phyloP scores from a whole-genome alignment of 2,797 vertebrate species.

The Lepilemur ruficaudatus region DNA sequence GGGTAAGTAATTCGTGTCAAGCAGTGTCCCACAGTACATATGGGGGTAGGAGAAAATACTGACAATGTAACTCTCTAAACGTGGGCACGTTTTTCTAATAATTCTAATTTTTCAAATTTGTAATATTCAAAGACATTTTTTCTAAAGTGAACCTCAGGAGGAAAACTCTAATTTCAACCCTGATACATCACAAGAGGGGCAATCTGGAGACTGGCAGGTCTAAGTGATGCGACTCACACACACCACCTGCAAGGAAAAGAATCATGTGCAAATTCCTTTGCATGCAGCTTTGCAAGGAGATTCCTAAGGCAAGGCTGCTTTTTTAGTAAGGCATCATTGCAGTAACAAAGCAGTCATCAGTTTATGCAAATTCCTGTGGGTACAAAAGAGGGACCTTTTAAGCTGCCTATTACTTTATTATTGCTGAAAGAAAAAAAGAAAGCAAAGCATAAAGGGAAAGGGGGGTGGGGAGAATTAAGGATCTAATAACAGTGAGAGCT shows the following conservation, averaged over 20 bases:
- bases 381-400: conserved; percentile 35
- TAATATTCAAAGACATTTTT: neutral
- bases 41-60: neutral
- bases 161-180: neutral
- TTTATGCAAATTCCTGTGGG: conserved; percentile 69
- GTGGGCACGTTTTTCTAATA: neutral
- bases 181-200: neutral
- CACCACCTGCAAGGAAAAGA: neutral
- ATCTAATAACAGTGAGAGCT: conserved; percentile 74
- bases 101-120: neutral
- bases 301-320: conserved; percentile 11
- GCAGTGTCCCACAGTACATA: neutral
- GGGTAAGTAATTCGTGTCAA: neutral
- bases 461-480: conserved; percentile 65
- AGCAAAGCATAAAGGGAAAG: conserved; percentile 6
- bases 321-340: conserved; percentile 60
- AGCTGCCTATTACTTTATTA: conserved; percentile 73
- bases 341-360: conserved; percentile 41
- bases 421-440: conserved; percentile 67
- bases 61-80: neutral
- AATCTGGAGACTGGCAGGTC: neutral
- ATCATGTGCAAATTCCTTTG: conserved; percentile 50
- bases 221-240: no score
- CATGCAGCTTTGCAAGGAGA: neutral
- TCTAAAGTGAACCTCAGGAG: neutral